Evolutionary conservation across 2,113 vertebrate genomes (phyloP), one percentile per base, ranked within the genome.

Genomic region (Machaerirhynchus nigripectus): DNA sequence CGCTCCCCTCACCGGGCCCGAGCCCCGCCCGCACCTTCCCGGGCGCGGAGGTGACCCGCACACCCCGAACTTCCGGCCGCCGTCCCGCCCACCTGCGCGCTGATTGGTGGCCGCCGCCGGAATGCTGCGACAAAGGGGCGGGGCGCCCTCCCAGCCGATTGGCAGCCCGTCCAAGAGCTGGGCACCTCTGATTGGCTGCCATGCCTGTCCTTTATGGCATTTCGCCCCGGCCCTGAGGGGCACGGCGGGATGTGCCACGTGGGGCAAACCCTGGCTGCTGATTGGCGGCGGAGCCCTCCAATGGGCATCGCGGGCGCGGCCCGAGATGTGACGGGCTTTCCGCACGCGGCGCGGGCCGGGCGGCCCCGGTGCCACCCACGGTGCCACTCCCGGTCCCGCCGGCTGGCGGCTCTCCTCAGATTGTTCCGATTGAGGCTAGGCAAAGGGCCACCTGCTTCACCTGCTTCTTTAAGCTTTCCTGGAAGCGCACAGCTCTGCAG

Each of bases 61-160:
- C 63, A 1, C 28, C 3, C 6, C 0, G 1, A 5, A 1, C 67
- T 49, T 79, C 90, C 85, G 57, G 4, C 5, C 16, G 3, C 1
- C 2, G 30, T 47, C 44, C 68, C 74, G 13, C 52, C 77, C 24
- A 1, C 21, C 33, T 2, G 6, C 24, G 1, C 42, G 13, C 47
- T 49, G 11, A 95, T 57, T 95, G 82, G 93, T 7, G 6, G 4
- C 3, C 3, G 15, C 37, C 2, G 4, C 53, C 55, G 80, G 84
- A 89, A 55, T 0, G 0, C 49, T 0, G 19, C 5, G 2, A 0
- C 3, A 0, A 7, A 9, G 5, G 3, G 18, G 0, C 3, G 15
- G 2, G 4, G 10, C 16, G 0, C 2, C 1, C 21, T 12, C 49
- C 7, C 27, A 30, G 15, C 19, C 35, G 9, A 89, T 80, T 91